Conservation (phyloP, 1,140 invertebrate genomes). For the Aphis craccivora region DNA sequence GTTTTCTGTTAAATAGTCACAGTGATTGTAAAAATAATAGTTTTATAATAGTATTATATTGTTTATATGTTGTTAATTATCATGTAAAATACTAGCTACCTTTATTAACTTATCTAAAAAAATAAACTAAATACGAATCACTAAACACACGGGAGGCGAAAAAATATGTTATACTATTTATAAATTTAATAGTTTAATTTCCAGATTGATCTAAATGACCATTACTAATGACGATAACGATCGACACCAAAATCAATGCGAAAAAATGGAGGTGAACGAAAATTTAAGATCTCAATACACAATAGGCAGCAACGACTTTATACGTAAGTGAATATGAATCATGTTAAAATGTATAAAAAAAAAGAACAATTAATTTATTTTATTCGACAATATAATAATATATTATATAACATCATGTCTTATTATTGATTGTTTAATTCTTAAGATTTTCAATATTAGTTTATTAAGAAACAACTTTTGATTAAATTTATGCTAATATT, state of each 20-base stretch:
- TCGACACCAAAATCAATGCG: background rate
- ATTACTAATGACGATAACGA: constrained; percentile 26
- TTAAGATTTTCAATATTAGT: background rate
- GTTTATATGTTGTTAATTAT: too few relatives aligned
- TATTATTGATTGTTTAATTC: background rate
- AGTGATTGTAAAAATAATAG: too few relatives aligned
- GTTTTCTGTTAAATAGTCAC: too few relatives aligned
- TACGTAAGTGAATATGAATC: constrained; percentile 26
- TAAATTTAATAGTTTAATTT: background rate
- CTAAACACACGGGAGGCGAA: too few relatives aligned
- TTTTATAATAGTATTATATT: too few relatives aligned
- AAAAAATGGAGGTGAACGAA: background rate
- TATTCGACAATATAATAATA: too few relatives aligned
- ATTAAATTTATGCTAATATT: background rate
- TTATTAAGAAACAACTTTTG: background rate
- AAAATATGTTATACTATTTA: background rate
- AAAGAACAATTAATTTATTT: background rate
- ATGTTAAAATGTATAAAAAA: background rate
- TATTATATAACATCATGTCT: background rate
- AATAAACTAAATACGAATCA: background rate
- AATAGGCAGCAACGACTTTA: constrained; percentile 51
- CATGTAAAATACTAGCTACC: too few relatives aligned
- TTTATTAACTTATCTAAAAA: background rate
- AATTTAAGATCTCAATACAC: constrained; percentile 39
- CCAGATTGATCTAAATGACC: constrained; percentile 35